Conservation (phyloP, 2,888 invertebrate genomes). For the Pseudococcus viburni region DNA sequence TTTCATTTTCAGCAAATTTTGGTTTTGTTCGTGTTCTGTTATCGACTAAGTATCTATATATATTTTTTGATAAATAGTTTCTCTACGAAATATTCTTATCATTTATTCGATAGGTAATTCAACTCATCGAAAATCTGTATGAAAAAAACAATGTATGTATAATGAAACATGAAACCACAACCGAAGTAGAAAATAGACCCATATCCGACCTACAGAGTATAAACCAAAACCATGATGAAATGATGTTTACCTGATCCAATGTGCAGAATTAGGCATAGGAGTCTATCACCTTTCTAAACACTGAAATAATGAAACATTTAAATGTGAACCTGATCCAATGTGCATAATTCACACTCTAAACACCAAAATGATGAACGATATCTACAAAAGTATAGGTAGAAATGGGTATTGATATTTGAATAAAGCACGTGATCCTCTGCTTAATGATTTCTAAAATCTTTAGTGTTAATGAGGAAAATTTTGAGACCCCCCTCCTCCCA, state of each 20-base stretch:
- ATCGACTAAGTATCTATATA: neutral
- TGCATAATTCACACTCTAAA: neutral
- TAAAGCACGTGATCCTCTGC: neutral
- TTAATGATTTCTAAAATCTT: neutral
- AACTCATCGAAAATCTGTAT: neutral
- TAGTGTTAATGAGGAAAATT: too few relatives aligned
- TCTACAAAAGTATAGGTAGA: neutral
- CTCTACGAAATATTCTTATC: neutral
- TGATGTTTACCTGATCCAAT: slow-evolving; percentile 1
- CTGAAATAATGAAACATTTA: neutral
- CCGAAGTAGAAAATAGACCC: neutral
- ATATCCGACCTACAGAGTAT: neutral
- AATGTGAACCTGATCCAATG: neutral
- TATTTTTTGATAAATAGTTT: neutral
- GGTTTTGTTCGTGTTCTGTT: neutral
- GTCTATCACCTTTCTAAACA: neutral
- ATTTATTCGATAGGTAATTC: neutral
- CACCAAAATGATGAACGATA: neutral
- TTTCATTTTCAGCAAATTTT: neutral
- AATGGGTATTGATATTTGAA: neutral
- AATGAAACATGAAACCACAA: neutral
- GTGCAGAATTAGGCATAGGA: neutral
- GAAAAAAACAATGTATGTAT: neutral
- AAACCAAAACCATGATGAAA: slow-evolving; percentile 13
- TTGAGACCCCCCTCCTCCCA: too few relatives aligned